Base-by-base conservation (phyloP, 1,140 invertebrate genomes). In the Galendromus occidentalis region DNA sequence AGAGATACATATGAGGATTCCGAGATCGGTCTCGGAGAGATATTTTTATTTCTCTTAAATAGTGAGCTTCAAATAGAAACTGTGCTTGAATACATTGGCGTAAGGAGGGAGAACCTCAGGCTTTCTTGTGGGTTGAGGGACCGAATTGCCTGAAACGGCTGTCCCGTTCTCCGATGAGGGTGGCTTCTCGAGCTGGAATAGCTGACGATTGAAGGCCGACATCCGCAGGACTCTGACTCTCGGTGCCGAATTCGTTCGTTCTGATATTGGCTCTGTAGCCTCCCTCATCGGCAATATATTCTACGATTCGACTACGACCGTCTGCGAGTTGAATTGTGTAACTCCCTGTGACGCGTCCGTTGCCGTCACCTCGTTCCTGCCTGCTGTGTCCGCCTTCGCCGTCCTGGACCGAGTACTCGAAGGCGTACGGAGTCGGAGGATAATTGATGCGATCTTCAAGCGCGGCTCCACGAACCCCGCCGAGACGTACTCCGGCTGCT, bases 221-320 rank as follows among this genome's bases (percentile, higher is more conserved):
- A 41, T 68, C 18, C 6, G 68, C 68, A 0, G 68, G 68, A 59
- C 64, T 64, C 7, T 68, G 66, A 22, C 59, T 65, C n/a, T 66
- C 66, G 29, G 68, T 68, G 7, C 65, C 68, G 7, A 66, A 66
- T 44, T 69, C 68, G 28, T 69, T 69, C 5, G 65, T 69, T 1
- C 66, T 59, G 12, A 69, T 45, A 42, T 59, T 65, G 12, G 68
- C 68, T 25, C 55, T 64, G 44, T 67, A 69, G 18, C 68, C 68
- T 4, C 44, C 55, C 17, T 22, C 28, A 0, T 64, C 68, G 14
- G 68, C 65, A 2, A 63, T 64, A 18, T 69, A 69, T 14, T 69
- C 68, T 0, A 69, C 68, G 20, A 44, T 64, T 22, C 68, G 20
- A n/a, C 29, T 65, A 29, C 68, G 45, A 9, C 68, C 68, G n/a